Evolutionary conservation across 2,888 invertebrate species (phyloP), one percentile per base, ranked within the genome.

Genomic region (Polymixis flavicincta): DNA sequence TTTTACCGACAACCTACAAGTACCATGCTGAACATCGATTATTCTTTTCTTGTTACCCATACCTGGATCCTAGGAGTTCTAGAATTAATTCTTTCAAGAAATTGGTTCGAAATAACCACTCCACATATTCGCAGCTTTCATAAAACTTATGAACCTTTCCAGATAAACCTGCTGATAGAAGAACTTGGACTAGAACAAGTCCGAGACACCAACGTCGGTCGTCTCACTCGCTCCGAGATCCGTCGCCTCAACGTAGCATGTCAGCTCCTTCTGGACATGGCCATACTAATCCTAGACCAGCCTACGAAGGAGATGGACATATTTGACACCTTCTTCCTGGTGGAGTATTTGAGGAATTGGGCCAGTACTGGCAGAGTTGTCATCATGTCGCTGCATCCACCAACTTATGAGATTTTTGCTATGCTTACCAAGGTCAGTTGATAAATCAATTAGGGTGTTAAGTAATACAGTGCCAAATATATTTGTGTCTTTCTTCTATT

Each of bases 271-370:
- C 97, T 99, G 52, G 98, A 99, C 91, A 98, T 98, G 85, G 98
- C 99, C 78, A 97, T 99, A 63, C 97, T 99, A 0, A 97, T 99
- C 48, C 95, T 99, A 74, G 99, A 99, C 93, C 98, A 99, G 94
- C 98, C 99, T 0, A 98, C 98, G 0, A 97, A 97, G 89, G 98
- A 98, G 75, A 98, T 99, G 97, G 99, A 99, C 91, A 99, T 99
- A 83, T 99, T 99, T 89, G 99, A 99, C 91, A 99, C 99, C 0
- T 99, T 99, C 94, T 99, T 99, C 93, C 94, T 99, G 67, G 98
- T 99, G 75, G 99, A 99, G 93, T 99, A 99, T 93, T 95, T 99
- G 85, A 97, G 99, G 84, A 99, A 99, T 92, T 99, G 99, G 98
- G 98, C 98, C 48, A 97, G 97, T 85, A 97, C 97, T 57, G 97